Evolutionary conservation across 2,797 vertebrate species (phyloP), one percentile per base, ranked within the genome.

Genomic region (Mormyrus hasselquistii): DNA sequence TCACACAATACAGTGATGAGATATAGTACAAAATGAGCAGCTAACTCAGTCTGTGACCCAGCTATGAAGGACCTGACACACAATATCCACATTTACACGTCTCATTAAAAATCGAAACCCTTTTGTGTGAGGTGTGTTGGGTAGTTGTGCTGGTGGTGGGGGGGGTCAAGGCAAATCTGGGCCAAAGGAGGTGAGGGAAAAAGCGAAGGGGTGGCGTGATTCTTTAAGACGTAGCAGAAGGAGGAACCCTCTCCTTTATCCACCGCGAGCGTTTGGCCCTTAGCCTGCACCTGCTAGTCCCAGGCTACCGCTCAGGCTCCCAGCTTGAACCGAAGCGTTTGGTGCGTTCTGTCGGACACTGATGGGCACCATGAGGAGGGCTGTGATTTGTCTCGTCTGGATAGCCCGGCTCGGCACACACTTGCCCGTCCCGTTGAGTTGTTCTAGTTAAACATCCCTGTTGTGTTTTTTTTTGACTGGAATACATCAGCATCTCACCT

Each of bases 351-450:
- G 57, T 38, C 38, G 55, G 57, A 52, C 29, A 14, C 59, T 47
- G 87, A 34, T 55, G 50, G 57, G 55, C 41, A 29, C 86, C 53
- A 10, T 1, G 22, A 34, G 16, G 19, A 38, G 19, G 57, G 3
- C 86, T 49, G 41, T 25, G 25, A 49, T 65, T 65, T 29, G 41
- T 49, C n/a, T 47, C 10, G 6, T 65, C 12, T 1, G 52, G 29
- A 41, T 44, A 12, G 22, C 52, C n/a, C 22, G 57, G 87, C 47
- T 49, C 22, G 19, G 25, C 25, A 34, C 29, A 52, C 55, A 14
- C 55, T 47, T 85, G 55, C 65, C 88, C 57, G 52, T 89, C 88
- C 88, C 62, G 5, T 90, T 88, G 88, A 82, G 76, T 91, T 89
- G 19, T 73, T 69, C 50, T 38, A 41, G n/a, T 76, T 83, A 65